phyloP scores from a whole-genome alignment of 2,888 invertebrate genomes.

The Plagiodera versicolora region DNA sequence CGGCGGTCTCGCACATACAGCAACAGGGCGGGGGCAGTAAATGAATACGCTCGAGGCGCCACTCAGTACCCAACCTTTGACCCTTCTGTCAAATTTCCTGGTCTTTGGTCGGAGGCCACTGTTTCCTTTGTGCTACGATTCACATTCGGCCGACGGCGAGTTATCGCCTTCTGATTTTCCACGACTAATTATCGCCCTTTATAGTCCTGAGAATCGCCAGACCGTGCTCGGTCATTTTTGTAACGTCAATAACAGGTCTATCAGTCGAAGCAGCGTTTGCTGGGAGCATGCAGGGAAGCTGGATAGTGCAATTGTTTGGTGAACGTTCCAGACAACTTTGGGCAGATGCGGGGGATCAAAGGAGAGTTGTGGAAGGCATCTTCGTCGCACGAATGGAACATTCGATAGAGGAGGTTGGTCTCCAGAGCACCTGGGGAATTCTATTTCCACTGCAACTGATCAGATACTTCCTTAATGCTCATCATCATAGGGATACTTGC shows the following conservation, averaged over 20 bases:
- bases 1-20: conserved; percentile 6
- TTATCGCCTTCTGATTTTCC: conserved; percentile 48
- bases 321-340: too few relatives aligned
- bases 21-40: conserved; percentile 34
- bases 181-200: conserved; percentile 44
- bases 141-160: conserved; percentile 41
- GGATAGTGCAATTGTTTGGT: background rate
- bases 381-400: too few relatives aligned
- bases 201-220: conserved; percentile 20
- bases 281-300: background rate
- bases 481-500: too few relatives aligned
- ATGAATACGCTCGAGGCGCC: conserved; percentile 41
- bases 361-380: too few relatives aligned
- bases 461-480: too few relatives aligned
- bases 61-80: conserved; percentile 46
- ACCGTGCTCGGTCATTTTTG: conserved; percentile 24
- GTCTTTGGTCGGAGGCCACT: conserved; percentile 49
- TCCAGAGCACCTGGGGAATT: too few relatives aligned
- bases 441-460: too few relatives aligned
- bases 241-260: conserved; percentile 11
- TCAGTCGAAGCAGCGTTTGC: background rate
- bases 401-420: too few relatives aligned
- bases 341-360: too few relatives aligned
- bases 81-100: conserved; percentile 54
- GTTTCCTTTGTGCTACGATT: conserved; percentile 51